These are phyloP conservation scores for Rhombomys opimus DNA, from an alignment of 2,113 vertebrate genomes.

Conservation along the genomic window DNA sequence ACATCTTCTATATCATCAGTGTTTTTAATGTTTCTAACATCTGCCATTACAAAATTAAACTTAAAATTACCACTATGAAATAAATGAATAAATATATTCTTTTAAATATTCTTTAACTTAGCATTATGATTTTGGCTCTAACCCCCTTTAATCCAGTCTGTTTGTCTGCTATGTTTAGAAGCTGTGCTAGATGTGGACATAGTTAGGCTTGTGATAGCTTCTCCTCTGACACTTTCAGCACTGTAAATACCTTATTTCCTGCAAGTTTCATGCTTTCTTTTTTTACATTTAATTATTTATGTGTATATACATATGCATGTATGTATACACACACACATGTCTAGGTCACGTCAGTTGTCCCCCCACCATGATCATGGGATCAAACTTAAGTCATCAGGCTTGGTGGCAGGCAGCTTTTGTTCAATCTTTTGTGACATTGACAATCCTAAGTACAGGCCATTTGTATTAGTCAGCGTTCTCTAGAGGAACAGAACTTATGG, in stretches of 20 bases:
- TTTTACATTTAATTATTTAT: background rate
- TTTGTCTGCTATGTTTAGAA: background rate
- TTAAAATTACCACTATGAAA: background rate
- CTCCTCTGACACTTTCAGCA: background rate
- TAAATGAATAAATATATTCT: background rate
- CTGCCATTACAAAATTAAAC: background rate
- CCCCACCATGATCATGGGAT: too few relatives aligned
- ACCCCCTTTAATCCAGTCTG: background rate
- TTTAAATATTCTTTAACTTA: constrained; percentile 8
- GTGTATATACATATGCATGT: too few relatives aligned
- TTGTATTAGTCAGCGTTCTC: background rate
- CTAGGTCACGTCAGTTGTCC: background rate
- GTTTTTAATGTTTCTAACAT: background rate
- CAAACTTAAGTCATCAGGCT: background rate
- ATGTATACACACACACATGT: background rate
- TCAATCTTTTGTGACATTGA: background rate
- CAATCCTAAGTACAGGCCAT: background rate
- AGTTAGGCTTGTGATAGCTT: constrained; percentile 1
- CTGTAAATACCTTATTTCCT: constrained; percentile 11
- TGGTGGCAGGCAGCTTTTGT: background rate
- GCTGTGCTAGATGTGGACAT: background rate
- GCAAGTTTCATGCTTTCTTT: background rate
- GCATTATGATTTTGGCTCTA: constrained; percentile 11
- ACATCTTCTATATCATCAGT: background rate
- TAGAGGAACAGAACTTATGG: background rate